These are phyloP conservation scores for Morone saxatilis DNA, from an alignment of 2,113 vertebrate genomes.

Conservation along the genomic window DNA sequence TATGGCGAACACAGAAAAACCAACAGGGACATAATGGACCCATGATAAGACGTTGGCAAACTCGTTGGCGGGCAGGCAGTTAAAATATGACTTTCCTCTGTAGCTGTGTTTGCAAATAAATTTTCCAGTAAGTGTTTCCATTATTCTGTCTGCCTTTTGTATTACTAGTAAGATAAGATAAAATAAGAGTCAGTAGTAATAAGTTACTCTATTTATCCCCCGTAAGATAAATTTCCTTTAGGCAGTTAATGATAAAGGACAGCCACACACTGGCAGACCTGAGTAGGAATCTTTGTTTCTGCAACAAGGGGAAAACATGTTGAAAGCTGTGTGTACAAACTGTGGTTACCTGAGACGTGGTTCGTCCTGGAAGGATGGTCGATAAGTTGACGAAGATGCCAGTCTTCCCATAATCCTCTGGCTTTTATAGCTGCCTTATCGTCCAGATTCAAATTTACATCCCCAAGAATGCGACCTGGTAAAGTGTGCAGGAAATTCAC, in stretches of 20 bases:
- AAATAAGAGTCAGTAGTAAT: no score
- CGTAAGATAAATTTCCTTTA: no score
- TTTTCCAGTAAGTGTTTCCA: background rate
- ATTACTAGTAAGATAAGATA: no score
- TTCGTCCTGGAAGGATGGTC: conserved; percentile 85
- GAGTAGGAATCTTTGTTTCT: no score
- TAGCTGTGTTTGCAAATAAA: background rate
- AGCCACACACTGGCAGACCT: no score
- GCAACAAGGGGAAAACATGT: background rate
- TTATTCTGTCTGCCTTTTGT: background rate
- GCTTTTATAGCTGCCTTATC: conserved; percentile 87
- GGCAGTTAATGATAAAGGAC: background rate
- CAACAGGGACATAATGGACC: background rate
- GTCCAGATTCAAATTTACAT: conserved; percentile 87
- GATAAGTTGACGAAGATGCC: conserved; percentile 87
- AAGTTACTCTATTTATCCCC: no score
- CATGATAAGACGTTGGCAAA: background rate
- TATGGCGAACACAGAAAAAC: background rate
- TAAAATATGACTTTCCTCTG: background rate
- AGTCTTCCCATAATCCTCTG: conserved; percentile 87
- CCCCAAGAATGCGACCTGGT: conserved; percentile 85
- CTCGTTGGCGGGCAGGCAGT: background rate
- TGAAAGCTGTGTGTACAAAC: background rate
- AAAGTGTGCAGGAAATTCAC: background rate
- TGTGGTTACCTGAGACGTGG: conserved; percentile 84